Percentiles rank a stretch among this genome's conserved stretches.
These are phyloP conservation scores for Standfussiana lucernea DNA, from an alignment of 2,888 invertebrate genomes.

Conservation along the genomic window DNA sequence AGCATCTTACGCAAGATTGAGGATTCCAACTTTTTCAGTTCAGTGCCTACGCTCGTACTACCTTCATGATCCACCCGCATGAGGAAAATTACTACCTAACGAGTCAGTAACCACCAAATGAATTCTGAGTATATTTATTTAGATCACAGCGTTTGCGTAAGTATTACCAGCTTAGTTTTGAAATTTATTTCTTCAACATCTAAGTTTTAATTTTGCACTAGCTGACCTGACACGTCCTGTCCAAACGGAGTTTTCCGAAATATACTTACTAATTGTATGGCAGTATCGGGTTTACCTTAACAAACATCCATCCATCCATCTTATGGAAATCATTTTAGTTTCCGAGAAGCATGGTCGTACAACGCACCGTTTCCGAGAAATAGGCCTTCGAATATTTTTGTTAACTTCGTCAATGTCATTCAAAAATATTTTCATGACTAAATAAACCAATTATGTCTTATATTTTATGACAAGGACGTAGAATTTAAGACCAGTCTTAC, in stretches of 20 bases:
- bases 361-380: too few relatives aligned
- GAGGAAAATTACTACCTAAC: neutral
- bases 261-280: too few relatives aligned
- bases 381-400: too few relatives aligned
- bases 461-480: too few relatives aligned
- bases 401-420: too few relatives aligned
- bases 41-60: neutral
- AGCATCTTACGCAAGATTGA: neutral
- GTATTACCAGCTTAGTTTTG: neutral
- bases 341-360: too few relatives aligned
- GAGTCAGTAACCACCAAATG: neutral
- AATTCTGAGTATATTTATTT: constrained; percentile 16
- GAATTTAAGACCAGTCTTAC: too few relatives aligned
- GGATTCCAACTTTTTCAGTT: neutral
- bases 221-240: neutral
- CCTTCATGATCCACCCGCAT: constrained; percentile 3
- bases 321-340: too few relatives aligned
- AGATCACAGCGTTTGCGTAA: neutral
- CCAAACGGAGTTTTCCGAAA: neutral
- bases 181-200: neutral
- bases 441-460: too few relatives aligned
- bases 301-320: too few relatives aligned
- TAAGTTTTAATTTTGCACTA: neutral
- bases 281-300: too few relatives aligned
- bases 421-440: too few relatives aligned